These are phyloP conservation scores for Pardosa pseudoannulata DNA, from an alignment of 2,888 invertebrate genomes.

Conservation along the genomic window DNA sequence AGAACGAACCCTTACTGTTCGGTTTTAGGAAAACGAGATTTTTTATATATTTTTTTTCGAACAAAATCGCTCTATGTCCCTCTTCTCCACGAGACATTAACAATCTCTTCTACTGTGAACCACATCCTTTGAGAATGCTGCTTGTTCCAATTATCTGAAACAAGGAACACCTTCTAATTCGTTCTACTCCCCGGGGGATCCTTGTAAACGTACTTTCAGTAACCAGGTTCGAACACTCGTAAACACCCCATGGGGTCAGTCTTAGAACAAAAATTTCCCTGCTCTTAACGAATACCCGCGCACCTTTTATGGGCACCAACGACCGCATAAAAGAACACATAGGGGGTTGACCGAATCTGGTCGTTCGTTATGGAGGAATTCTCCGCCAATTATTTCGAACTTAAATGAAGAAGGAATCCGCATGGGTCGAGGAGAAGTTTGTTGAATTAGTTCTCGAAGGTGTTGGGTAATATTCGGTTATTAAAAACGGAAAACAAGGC, in stretches of 20 bases:
- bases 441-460: neutral
- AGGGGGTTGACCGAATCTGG: slow-evolving; percentile 17
- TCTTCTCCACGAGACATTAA: neutral
- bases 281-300: slow-evolving; percentile 41
- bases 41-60: too few species aligned
- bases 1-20: neutral
- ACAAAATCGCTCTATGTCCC: neutral
- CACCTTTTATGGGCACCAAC: slow-evolving; percentile 66
- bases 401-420: slow-evolving; percentile 4
- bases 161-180: slow-evolving; percentile 3
- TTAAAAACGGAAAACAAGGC: too few species aligned
- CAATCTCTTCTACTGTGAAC: neutral
- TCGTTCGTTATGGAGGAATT: slow-evolving; percentile 62
- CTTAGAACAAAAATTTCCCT: neutral
- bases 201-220: slow-evolving; percentile 1
- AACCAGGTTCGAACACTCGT: slow-evolving; percentile 12
- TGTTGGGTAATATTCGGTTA: neutral
- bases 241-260: slow-evolving; percentile 5
- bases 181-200: neutral
- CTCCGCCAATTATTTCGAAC: slow-evolving; percentile 50
- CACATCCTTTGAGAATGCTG: neutral
- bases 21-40: neutral
- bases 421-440: neutral
- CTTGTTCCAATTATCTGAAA: neutral
- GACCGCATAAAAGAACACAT: slow-evolving; percentile 52